Conservation (phyloP, 2,797 vertebrate genomes). For the Muscicapa comitata region DNA sequence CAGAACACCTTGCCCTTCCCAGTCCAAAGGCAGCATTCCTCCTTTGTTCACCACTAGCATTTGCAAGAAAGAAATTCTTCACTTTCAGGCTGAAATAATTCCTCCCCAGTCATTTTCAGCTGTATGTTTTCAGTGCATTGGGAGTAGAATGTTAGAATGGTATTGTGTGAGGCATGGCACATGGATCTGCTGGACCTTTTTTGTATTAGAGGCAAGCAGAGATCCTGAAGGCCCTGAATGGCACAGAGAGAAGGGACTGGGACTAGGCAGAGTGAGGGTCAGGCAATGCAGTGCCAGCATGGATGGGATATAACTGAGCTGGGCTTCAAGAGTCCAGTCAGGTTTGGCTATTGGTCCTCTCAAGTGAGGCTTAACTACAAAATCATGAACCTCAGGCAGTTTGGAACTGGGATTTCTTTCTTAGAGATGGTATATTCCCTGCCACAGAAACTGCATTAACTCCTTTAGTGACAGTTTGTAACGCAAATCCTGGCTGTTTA, state of each 20-base stretch:
- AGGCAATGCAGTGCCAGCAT: background rate
- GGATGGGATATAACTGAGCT: background rate
- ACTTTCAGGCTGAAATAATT: background rate
- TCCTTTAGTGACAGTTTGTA: slow-evolving; percentile 21
- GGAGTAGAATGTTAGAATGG: background rate
- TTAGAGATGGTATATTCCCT: background rate
- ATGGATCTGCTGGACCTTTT: background rate
- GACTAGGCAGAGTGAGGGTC: background rate
- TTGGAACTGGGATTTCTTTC: background rate
- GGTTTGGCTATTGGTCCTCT: background rate
- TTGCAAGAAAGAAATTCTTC: background rate
- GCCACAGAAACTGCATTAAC: slow-evolving; percentile 13
- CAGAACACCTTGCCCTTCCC: background rate
- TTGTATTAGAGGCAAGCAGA: background rate
- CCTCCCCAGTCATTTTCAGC: background rate
- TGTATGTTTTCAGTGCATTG: background rate
- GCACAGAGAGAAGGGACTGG: background rate
- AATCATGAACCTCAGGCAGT: background rate
- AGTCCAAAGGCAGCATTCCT: background rate
- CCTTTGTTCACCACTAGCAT: background rate
- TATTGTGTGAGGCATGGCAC: background rate
- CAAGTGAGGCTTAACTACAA: background rate
- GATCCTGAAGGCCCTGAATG: background rate
- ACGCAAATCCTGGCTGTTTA: slow-evolving; percentile 38
- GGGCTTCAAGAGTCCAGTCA: background rate